Percentiles rank a stretch among this genome's conserved stretches.
These are phyloP conservation scores for Dallia pectoralis DNA, from an alignment of 2,797 vertebrate genomes.

Conservation along the genomic window DNA sequence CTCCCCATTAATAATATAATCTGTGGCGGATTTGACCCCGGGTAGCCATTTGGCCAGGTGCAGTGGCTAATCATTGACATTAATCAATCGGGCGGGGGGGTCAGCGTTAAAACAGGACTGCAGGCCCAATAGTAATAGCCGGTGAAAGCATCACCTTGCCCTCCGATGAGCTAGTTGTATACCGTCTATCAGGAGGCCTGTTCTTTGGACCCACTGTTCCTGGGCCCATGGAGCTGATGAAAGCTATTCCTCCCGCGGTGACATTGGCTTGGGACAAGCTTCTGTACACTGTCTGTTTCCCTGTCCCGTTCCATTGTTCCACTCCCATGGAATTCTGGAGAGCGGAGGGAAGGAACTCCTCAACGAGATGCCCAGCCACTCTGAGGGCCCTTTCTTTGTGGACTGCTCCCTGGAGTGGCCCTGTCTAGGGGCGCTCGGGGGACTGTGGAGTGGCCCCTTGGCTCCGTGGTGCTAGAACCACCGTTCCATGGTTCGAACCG, in stretches of 20 bases:
- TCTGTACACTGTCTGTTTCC: neutral
- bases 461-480: neutral
- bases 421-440: too few relatives aligned
- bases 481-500: neutral
- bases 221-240: neutral
- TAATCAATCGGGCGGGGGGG: too few relatives aligned
- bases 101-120: neutral
- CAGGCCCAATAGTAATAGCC: neutral
- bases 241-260: neutral
- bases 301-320: neutral
- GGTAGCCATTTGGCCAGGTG: neutral
- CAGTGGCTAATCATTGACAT: neutral
- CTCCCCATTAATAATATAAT: neutral
- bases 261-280: neutral
- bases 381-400: neutral
- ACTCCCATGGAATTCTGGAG: slow-evolving; percentile 7
- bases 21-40: neutral
- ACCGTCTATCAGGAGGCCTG: neutral
- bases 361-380: neutral
- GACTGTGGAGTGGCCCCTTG: neutral
- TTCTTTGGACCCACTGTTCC: neutral
- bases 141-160: too few relatives aligned
- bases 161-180: too few relatives aligned
- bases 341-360: slow-evolving; percentile 1
- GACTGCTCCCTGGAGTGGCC: neutral